Evolutionary conservation across 2,113 vertebrate species (phyloP).

Genomic region (Oncorhynchus mykiss): DNA sequence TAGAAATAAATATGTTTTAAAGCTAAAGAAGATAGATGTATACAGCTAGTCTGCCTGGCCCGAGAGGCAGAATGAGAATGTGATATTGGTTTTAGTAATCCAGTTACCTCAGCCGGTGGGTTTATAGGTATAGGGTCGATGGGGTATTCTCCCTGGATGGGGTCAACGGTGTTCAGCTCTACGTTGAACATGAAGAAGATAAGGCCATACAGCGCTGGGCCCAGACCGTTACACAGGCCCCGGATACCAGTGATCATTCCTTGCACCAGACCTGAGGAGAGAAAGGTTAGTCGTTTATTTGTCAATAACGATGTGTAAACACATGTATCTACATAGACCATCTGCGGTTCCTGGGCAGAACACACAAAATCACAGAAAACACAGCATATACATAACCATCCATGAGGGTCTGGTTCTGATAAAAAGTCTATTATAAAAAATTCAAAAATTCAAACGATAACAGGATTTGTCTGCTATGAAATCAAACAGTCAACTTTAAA

Average conservation of each 20-base stretch:
- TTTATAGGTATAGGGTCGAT: conserved; percentile 66
- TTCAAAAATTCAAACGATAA: neutral
- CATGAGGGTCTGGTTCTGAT: neutral
- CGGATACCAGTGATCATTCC: conserved; percentile 95
- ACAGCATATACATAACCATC: neutral
- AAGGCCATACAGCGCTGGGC: conserved; percentile 92
- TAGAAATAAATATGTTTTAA: no score
- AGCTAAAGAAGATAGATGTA: no score
- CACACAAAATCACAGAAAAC: neutral
- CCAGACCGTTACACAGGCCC: conserved; percentile 93
- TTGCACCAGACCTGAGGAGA: conserved; percentile 84
- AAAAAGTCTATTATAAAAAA: neutral
- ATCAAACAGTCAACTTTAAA: neutral
- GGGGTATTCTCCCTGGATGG: conserved; percentile 73
- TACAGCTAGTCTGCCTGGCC: no score
- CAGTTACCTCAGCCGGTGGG: conserved; percentile 49
- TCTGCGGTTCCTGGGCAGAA: neutral
- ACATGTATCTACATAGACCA: no score
- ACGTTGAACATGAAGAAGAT: conserved; percentile 95
- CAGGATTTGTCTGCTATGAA: neutral
- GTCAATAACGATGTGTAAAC: neutral
- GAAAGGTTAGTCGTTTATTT: neutral
- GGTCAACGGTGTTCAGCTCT: conserved; percentile 81
- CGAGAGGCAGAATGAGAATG: no score
- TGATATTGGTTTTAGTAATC: no score